Conservation (phyloP, 2,113 vertebrate genomes). For the Desmodus rotundus region DNA sequence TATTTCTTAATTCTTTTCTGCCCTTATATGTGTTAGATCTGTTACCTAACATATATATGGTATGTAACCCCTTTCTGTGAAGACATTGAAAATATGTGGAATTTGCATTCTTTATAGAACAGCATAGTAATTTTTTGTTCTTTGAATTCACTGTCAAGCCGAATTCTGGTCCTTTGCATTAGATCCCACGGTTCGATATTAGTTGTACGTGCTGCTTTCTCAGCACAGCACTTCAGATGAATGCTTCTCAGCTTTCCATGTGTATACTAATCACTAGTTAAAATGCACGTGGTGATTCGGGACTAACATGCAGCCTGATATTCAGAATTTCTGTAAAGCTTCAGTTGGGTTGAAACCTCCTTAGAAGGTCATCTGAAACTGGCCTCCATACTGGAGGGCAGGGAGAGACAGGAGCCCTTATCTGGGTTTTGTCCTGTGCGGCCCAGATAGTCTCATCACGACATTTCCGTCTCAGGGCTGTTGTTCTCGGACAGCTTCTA, state of each 20-base stretch:
- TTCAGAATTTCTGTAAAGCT: not conserved
- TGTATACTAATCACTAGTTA: not conserved
- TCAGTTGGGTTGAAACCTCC: not conserved
- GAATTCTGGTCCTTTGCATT: not conserved
- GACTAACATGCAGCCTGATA: not conserved
- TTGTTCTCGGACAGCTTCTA: not conserved
- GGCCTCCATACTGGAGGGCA: not conserved
- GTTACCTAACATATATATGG: too few relatives aligned
- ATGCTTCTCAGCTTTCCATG: not conserved
- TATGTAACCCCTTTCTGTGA: not conserved
- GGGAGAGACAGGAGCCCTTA: not conserved
- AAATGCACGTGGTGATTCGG: not conserved
- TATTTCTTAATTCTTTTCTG: not conserved
- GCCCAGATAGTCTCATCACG: too few relatives aligned
- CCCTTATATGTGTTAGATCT: not conserved
- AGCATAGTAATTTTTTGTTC: not conserved
- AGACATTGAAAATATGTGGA: not conserved
- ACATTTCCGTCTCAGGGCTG: not conserved
- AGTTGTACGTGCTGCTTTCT: not conserved
- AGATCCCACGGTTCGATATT: not conserved
- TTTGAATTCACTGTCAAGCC: not conserved
- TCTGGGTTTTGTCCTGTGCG: not conserved
- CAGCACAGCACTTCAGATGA: not conserved
- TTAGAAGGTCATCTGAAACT: not conserved
- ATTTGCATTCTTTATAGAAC: not conserved